These are phyloP conservation scores for Tadarida brasiliensis DNA, from an alignment of 2,797 vertebrate species.

Conservation along the genomic window DNA sequence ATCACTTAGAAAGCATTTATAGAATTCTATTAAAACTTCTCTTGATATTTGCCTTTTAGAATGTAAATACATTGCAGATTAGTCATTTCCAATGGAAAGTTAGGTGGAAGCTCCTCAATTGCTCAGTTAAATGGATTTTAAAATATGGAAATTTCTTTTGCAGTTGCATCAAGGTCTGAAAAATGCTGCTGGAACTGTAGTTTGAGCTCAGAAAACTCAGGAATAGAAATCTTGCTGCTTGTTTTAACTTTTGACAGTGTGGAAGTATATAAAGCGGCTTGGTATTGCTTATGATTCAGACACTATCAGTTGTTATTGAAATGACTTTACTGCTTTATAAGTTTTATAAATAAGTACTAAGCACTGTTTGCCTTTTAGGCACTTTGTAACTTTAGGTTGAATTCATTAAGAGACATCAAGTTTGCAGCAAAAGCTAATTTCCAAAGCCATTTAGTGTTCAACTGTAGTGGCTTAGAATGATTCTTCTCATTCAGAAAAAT, in stretches of 20 bases:
- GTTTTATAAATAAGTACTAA: not conserved
- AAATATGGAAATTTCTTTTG: slow-evolving; percentile 58
- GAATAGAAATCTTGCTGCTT: not conserved
- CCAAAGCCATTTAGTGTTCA: slow-evolving; percentile 39
- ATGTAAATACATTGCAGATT: slow-evolving; percentile 46
- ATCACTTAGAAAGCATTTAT: slow-evolving; percentile 62
- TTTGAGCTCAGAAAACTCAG: slow-evolving; percentile 20
- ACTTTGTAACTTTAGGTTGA: slow-evolving; percentile 4
- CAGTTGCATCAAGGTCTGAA: not conserved
- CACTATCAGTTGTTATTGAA: not conserved
- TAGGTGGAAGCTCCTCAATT: slow-evolving; percentile 46
- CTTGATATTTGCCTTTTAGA: slow-evolving; percentile 55
- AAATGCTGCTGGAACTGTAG: not conserved
- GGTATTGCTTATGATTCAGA: not conserved
- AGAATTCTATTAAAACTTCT: slow-evolving; percentile 47
- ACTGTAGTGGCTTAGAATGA: not conserved
- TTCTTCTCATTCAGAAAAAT: slow-evolving; percentile 48
- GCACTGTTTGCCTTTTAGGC: not conserved
- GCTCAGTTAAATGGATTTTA: slow-evolving; percentile 64
- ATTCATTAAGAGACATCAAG: slow-evolving; percentile 31
- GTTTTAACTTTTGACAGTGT: not conserved
- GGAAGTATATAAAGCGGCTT: not conserved
- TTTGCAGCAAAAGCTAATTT: slow-evolving; percentile 27
- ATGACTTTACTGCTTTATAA: not conserved
- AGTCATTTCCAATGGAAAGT: slow-evolving; percentile 58